These are phyloP conservation scores for Molossus alvarezi DNA, from an alignment of 2,797 vertebrate genomes.

Conservation along the genomic window DNA sequence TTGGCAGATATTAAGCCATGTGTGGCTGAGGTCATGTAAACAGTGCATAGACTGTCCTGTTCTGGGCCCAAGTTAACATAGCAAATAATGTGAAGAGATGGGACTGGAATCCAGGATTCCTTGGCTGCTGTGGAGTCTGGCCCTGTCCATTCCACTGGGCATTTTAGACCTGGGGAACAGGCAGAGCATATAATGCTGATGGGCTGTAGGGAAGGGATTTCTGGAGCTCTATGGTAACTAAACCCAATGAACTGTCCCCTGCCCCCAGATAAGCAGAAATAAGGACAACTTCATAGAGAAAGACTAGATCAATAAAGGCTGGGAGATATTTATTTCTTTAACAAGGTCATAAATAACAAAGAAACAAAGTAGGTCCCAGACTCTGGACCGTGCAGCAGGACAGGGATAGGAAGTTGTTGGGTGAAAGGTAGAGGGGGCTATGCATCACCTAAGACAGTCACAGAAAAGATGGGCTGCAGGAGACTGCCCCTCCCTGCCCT, in stretches of 20 bases:
- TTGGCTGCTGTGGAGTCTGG: background rate
- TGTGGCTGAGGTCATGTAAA: background rate
- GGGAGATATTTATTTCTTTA: conserved; percentile 89
- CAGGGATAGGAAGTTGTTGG: conserved; percentile 77
- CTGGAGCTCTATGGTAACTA: conserved; percentile 47
- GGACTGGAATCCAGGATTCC: background rate
- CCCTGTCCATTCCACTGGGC: background rate
- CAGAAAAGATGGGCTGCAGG: conserved; percentile 76
- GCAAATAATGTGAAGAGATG: background rate
- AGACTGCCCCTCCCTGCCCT: conserved; percentile 60
- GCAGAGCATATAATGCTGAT: background rate
- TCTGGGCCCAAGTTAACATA: background rate
- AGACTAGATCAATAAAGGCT: conserved; percentile 76
- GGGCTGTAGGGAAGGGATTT: background rate
- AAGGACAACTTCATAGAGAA: conserved; percentile 64
- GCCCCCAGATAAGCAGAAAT: conserved; percentile 45
- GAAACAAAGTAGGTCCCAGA: conserved; percentile 81
- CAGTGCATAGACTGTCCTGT: background rate
- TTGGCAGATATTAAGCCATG: background rate
- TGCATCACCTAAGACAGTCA: conserved; percentile 82
- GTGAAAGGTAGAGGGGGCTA: conserved; percentile 64
- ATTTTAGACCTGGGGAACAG: conserved; percentile 40
- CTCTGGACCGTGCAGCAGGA: conserved; percentile 81
- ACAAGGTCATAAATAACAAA: conserved; percentile 88
- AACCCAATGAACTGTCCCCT: background rate